These are phyloP conservation scores for Sycon ciliatum DNA, from an alignment of 37 sponge, comb jelly and placozoan genomes.

Conservation along the genomic window DNA sequence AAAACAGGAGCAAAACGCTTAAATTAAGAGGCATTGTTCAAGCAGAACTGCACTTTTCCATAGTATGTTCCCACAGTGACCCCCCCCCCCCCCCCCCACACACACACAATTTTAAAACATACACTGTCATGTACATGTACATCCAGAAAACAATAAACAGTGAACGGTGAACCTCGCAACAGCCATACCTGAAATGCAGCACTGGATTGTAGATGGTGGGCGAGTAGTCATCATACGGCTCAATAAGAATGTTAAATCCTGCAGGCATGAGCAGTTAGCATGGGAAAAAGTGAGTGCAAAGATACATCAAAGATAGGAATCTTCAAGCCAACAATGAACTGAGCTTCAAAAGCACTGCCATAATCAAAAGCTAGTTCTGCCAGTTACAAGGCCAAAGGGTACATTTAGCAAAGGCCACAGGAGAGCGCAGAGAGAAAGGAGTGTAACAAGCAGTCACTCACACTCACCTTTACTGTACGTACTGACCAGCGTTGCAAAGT, in stretches of 20 bases:
- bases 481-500: slow-evolving; percentile 72
- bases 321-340: neutral
- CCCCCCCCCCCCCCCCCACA: no score
- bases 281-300: neutral
- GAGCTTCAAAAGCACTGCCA: neutral
- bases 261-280: neutral
- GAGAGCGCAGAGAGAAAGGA: no score
- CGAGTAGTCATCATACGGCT: slow-evolving; percentile 77
- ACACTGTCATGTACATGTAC: neutral
- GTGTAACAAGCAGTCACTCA: neutral
- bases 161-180: no score
- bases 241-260: slow-evolving; percentile 94
- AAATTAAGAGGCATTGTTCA: no score
- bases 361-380: no score
- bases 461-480: slow-evolving; percentile 78
- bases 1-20: no score
- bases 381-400: no score
- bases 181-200: slow-evolving; percentile 68
- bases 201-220: slow-evolving; percentile 82
- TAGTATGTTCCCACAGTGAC: no score
- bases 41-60: no score
- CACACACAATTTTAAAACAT: neutral
- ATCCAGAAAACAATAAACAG: neutral
- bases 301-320: neutral
- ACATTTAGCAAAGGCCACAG: no score